Percentiles rank a stretch among this genome's conserved stretches.
Evolutionary conservation across 2,113 vertebrate genomes (phyloP).

Genomic region (Petroica traversi): DNA sequence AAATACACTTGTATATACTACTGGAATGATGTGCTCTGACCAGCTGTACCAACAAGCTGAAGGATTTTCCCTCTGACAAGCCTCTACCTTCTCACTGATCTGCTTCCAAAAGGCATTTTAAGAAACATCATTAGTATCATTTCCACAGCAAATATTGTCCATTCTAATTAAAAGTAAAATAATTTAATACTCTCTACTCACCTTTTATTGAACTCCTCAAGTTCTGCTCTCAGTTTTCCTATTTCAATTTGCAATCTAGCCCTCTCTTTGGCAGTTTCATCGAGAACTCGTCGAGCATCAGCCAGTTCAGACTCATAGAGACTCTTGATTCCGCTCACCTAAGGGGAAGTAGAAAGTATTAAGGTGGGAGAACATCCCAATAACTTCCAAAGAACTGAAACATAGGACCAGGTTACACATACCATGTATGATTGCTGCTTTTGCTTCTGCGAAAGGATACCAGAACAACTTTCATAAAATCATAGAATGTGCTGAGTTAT

Average conservation of each 20-base stretch:
- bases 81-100: background rate
- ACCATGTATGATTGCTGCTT: too few species aligned
- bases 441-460: too few species aligned
- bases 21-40: background rate
- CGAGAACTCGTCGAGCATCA: slow-evolving; percentile 89
- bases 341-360: background rate
- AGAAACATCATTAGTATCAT: background rate
- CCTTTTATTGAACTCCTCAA: slow-evolving; percentile 89
- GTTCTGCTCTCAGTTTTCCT: slow-evolving; percentile 86
- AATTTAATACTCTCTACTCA: background rate
- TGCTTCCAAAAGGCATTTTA: background rate
- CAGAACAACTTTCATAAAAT: too few species aligned
- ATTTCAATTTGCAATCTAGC: slow-evolving; percentile 92
- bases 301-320: slow-evolving; percentile 93
- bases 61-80: background rate
- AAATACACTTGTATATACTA: background rate
- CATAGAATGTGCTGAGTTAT: too few species aligned
- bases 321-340: slow-evolving; percentile 90
- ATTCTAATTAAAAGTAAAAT: background rate
- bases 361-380: background rate
- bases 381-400: background rate
- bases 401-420: background rate
- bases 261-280: slow-evolving; percentile 90
- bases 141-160: background rate
- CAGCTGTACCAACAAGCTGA: background rate